Conservation (phyloP, 2,113 vertebrate genomes). For the Pelecanoides urinatrix region DNA sequence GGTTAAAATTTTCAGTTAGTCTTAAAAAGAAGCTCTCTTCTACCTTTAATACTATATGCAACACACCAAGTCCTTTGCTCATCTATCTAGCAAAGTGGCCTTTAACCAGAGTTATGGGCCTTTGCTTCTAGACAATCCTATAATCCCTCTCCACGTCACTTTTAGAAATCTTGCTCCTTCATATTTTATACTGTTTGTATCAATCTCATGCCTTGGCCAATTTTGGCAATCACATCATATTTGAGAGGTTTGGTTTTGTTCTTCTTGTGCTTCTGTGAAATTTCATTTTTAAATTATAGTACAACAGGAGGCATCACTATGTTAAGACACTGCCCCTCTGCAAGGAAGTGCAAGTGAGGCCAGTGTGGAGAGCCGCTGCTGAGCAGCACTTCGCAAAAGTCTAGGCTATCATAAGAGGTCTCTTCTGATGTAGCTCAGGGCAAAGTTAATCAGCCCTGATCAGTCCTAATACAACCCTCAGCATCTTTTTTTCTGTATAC, state of each 20-base stretch:
- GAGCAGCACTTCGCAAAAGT: background rate
- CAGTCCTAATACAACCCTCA: background rate
- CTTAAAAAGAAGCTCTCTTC: background rate
- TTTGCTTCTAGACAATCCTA: background rate
- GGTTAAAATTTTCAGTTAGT: background rate
- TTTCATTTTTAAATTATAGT: fast-evolving
- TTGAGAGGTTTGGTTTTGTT: background rate
- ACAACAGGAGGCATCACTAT: fast-evolving
- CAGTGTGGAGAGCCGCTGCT: fast-evolving
- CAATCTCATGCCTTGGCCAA: fast-evolving
- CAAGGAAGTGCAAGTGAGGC: background rate
- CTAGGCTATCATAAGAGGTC: background rate
- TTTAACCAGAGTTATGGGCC: background rate
- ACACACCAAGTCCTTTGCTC: background rate
- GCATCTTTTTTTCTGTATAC: background rate
- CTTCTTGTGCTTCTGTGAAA: background rate
- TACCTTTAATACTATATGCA: background rate
- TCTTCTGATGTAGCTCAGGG: background rate
- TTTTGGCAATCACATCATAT: background rate
- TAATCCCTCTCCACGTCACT: background rate
- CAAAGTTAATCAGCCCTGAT: background rate
- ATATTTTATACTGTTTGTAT: background rate
- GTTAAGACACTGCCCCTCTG: background rate
- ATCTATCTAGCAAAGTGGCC: background rate
- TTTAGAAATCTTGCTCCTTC: background rate